Base-by-base conservation (phyloP, 1,140 invertebrate genomes). In the Mactra quadrangularis region DNA sequence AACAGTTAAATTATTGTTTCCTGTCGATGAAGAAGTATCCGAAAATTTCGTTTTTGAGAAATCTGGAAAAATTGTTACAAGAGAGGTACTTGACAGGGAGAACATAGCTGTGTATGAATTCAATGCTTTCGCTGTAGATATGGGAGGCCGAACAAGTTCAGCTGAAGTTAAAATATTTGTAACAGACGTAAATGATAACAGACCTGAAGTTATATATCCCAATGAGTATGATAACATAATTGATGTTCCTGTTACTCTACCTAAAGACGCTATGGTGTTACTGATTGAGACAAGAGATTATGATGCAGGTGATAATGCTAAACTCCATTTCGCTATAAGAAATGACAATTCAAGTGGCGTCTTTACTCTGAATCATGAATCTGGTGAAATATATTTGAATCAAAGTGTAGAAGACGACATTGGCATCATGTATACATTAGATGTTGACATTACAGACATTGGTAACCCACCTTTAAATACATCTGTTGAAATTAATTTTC, bases 131-230 rank as follows among this genome's bases (percentile, higher is more conserved):
- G 79, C 79, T 17, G 27, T 52, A 4, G 79, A 82, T 45, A 82
- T 82, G 79, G 79, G 79, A 50, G 57, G 79, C 29, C 64, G 79
- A 57, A 66, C 79, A 38, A 74, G 59, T 38, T 72, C 79, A 1
- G 70, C 68, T 60, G n/a, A 22, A 0, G 57, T 82, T 6, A 35
- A 52, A 22, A 52, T 82, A 50, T 64, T 27, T 55, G 35, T 82
- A 1, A 62, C 17, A 41, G 79, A 82, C 52, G 22, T 64, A 47
- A 82, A 82, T 66, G 79, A 82, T 35, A 82, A 82, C 27, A 41
- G 17, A 13, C 79, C 79, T 19, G 70, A 66, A 64, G 62, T 82
- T 45, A 52, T 74, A 38, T 82, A 82, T 27, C 79, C 70, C 15
- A 74, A 71, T 72, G 68, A 82, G 15, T 82, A 62, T 75, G 79